These are phyloP conservation scores for Phorcus lineatus DNA, from an alignment of 2,888 invertebrate species.

Conservation along the genomic window DNA sequence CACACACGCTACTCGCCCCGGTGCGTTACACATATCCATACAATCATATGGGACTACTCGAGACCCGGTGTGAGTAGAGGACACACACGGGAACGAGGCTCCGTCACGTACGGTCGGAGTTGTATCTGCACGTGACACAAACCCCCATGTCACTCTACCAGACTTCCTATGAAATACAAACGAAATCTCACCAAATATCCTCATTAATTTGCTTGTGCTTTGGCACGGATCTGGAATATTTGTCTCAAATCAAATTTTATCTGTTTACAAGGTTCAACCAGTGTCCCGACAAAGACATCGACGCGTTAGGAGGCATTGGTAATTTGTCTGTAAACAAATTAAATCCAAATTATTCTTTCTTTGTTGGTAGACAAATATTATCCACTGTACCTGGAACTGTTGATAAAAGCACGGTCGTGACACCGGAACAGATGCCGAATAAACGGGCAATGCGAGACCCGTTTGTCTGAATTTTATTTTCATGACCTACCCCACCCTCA, in stretches of 20 bases:
- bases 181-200: conserved; percentile 17
- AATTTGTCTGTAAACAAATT: conserved; percentile 29
- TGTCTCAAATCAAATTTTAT: conserved; percentile 30
- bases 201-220: conserved; percentile 23
- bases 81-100: not conserved
- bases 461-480: not conserved
- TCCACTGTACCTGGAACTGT: conserved; percentile 20
- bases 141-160: not conserved
- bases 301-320: conserved; percentile 3
- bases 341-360: conserved; percentile 27
- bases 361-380: conserved; percentile 28
- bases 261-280: conserved; percentile 26
- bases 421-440: not conserved
- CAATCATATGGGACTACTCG: not conserved
- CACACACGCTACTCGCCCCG: not conserved
- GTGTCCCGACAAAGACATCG: not conserved
- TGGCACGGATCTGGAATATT: conserved; percentile 9
- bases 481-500: not conserved
- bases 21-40: not conserved
- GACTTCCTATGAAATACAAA: conserved; percentile 24
- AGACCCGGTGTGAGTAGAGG: not conserved
- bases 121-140: conserved; percentile 4
- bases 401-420: not conserved
- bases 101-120: not conserved
- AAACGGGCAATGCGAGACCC: not conserved